A percentile compares a stretch with the other conserved stretches of the same genome.
These are phyloP conservation scores for Bubo bubo DNA, from an alignment of 2,113 vertebrate genomes.

Conservation along the genomic window DNA sequence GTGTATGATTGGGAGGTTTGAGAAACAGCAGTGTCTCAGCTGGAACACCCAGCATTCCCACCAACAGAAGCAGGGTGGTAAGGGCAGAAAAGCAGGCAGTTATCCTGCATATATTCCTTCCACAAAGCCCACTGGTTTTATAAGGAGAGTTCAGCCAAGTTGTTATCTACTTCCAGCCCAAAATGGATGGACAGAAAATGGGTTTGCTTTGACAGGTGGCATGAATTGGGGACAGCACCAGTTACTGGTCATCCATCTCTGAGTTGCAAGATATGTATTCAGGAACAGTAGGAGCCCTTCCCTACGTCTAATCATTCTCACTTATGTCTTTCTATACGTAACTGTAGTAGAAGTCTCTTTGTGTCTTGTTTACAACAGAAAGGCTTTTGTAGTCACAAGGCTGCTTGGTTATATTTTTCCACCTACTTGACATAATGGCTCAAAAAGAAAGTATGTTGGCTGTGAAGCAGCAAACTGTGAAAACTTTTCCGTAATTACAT, in stretches of 20 bases:
- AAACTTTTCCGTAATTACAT: neutral
- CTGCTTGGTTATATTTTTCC: neutral
- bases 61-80: neutral
- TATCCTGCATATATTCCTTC: accelerated
- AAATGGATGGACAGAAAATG: neutral
- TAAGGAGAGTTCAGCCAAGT: neutral
- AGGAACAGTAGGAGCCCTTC: neutral
- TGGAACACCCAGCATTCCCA: neutral
- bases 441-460: neutral
- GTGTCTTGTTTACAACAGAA: conserved; percentile 8
- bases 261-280: neutral
- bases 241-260: neutral
- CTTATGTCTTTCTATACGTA: neutral
- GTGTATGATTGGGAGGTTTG: neutral
- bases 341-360: neutral
- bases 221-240: neutral
- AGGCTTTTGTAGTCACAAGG: neutral
- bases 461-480: neutral
- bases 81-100: neutral
- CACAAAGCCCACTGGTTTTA: neutral
- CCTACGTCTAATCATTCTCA: neutral
- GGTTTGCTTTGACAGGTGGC: neutral
- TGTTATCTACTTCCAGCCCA: neutral
- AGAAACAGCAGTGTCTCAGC: neutral
- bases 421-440: neutral